Evolutionary conservation across 2,113 vertebrate species (phyloP).

Genomic region (Rhinoptilus africanus): DNA sequence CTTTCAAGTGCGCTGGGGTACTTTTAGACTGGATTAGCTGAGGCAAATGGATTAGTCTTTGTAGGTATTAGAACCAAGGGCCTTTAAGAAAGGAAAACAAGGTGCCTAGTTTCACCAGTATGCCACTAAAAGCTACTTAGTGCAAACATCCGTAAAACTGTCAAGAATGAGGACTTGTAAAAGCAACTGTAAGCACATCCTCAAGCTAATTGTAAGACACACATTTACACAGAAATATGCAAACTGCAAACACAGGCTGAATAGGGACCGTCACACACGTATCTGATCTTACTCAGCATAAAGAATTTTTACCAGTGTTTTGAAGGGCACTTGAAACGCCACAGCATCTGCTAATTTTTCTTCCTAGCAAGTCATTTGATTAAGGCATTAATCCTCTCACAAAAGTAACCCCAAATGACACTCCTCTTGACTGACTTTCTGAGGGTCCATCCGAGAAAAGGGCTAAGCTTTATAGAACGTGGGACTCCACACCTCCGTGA

Average conservation of each 20-base stretch:
- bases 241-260: constrained; percentile 45
- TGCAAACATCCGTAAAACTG: constrained; percentile 77
- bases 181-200: constrained; percentile 67
- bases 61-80: constrained; percentile 68
- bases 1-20: constrained; percentile 61
- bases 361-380: not conserved
- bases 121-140: constrained; percentile 75
- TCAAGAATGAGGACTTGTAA: constrained; percentile 68
- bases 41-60: constrained; percentile 64
- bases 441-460: not conserved
- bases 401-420: not conserved
- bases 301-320: not conserved
- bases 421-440: not conserved
- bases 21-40: constrained; percentile 71
- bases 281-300: not conserved
- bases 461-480: not conserved
- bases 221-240: constrained; percentile 56
- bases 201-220: constrained; percentile 57
- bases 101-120: constrained; percentile 70
- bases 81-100: constrained; percentile 72
- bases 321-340: not conserved
- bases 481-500: not conserved
- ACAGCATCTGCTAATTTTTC: constrained; percentile 1
- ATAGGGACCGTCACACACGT: not conserved
- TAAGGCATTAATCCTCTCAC: constrained; percentile 17